phyloP scores from a whole-genome alignment of 2,888 invertebrate species.

The Cheilosia vernalis region DNA sequence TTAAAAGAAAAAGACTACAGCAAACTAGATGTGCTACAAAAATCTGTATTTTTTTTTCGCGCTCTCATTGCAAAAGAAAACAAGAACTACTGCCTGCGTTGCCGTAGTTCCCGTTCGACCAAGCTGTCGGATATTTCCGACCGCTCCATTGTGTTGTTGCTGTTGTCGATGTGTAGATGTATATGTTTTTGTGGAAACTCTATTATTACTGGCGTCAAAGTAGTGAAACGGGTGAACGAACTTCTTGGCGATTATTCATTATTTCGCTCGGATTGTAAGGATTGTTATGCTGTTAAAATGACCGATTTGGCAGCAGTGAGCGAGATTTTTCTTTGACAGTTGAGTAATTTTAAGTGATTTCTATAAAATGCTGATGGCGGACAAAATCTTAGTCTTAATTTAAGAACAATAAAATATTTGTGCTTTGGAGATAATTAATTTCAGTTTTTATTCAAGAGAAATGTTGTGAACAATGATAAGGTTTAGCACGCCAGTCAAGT shows the following conservation, averaged over 20 bases:
- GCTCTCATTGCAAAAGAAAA: constrained; percentile 67
- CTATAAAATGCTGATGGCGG: no score
- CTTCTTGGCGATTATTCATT: constrained; percentile 38
- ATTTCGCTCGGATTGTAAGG: constrained; percentile 36
- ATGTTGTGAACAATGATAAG: no score
- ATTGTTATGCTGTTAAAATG: constrained; percentile 34
- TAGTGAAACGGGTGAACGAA: constrained; percentile 42
- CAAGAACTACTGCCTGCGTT: constrained; percentile 44
- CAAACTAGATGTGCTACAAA: constrained; percentile 48
- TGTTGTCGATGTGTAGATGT: constrained; percentile 15
- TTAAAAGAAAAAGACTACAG: not conserved
- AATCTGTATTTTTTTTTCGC: constrained; percentile 52
- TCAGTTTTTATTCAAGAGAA: no score
- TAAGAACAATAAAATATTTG: no score
- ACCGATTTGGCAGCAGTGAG: constrained; percentile 35
- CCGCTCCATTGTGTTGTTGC: constrained; percentile 23
- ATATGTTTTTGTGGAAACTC: constrained; percentile 37
- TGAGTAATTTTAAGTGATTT: constrained; percentile 2
- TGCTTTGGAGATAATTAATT: no score
- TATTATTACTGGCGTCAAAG: constrained; percentile 45
- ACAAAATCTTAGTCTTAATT: no score
- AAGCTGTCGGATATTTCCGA: constrained; percentile 51
- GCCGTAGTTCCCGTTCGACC: constrained; percentile 60
- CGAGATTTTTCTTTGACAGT: constrained; percentile 15
- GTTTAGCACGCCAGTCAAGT: no score